A percentile compares a stretch with the other conserved stretches of the same genome.
Conservation (phyloP, 2,113 vertebrate species). For the Platycercus adscitus region DNA sequence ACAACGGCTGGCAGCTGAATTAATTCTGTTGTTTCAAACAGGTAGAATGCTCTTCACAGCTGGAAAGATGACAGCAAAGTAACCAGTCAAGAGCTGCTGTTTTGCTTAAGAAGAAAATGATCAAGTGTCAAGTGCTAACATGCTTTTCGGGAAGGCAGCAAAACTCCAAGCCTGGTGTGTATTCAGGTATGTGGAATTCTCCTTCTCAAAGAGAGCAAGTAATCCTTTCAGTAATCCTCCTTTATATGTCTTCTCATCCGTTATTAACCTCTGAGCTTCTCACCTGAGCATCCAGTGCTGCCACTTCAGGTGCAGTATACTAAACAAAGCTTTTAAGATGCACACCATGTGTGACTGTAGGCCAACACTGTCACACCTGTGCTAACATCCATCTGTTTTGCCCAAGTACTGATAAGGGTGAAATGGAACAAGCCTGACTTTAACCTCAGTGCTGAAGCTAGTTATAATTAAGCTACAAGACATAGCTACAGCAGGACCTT, state of each 20-base stretch:
- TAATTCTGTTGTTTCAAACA: neutral
- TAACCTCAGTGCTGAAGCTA: neutral
- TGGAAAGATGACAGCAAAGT: neutral
- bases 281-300: neutral
- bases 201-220: neutral
- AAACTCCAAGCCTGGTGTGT: neutral
- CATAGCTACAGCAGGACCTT: neutral
- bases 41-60: neutral
- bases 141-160: neutral
- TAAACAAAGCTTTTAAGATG: rapidly evolving
- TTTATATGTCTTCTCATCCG: rapidly evolving
- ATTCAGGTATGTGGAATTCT: neutral
- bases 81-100: neutral
- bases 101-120: neutral
- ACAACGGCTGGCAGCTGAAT: neutral
- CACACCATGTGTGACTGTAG: neutral
- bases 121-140: neutral
- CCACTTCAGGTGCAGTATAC: rapidly evolving
- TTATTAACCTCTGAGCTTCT: neutral
- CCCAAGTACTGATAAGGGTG: neutral
- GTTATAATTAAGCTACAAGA: neutral
- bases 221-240: neutral
- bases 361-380: neutral
- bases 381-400: neutral
- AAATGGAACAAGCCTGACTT: rapidly evolving